Base-by-base conservation (phyloP, 1,140 invertebrate species). In the Conus betulinus region DNA sequence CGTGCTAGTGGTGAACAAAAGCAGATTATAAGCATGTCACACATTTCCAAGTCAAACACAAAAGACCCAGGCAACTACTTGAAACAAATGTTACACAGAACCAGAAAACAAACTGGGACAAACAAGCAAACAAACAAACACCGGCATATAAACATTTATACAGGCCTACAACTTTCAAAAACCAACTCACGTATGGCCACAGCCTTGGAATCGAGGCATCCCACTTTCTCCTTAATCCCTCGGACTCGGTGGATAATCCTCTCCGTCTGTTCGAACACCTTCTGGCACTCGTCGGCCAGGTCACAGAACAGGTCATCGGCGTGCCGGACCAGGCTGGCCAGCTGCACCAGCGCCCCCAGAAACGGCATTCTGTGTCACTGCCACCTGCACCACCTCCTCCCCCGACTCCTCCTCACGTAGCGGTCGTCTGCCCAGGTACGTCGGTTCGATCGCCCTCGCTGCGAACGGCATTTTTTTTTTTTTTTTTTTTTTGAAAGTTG, bases 141-240 rank as follows among this genome's bases (percentile, higher is more conserved):
- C 11, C 11, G 67, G 11, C 11, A 71, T 71, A 71, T 7, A 71
- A 63, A 63, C 11, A 63, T 63, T 2, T 13, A 63, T 11, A 20
- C 10, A 63, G 60, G 17, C 60, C 60, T 1, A 71, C 85, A 86
- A 82, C n/a, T 27, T 8, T 17, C 17, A 51, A 51, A 15, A 39
- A 60, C 0, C 20, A 55, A 98, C 97, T 98, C 96, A 98, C 97
- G 97, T 96, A 98, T 97, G 96, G 97, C 96, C 91, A 97, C 97
- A 95, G 96, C 96, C 95, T 97, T 97, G 82, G 97, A 97, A 95
- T 98, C 97, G 95, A 96, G 97, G 82, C 93, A 94, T 85, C 90
- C 79, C 76, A 97, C 96, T 90, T 96, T 95, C 87, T 96, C 96
- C 91, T 97, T 96, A 84, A 98, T 95, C 53, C 94, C 94, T 55